Evolutionary conservation across 2,888 invertebrate species (phyloP).

Genomic region (Melolontha melolontha): DNA sequence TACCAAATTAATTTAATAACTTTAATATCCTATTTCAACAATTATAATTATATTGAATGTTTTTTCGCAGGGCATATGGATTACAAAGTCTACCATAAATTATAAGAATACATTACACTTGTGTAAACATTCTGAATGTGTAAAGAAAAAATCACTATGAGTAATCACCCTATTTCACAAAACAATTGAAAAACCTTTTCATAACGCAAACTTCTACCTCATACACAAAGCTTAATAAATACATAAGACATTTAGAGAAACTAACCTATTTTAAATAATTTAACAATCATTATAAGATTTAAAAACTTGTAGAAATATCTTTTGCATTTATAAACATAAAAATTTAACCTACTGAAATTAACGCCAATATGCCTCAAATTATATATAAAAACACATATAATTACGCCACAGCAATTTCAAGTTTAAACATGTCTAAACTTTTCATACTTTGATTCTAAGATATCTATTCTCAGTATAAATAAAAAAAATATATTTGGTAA

Average conservation of each 20-base stretch:
- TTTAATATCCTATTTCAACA: no score
- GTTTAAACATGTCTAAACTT: constrained; percentile 30
- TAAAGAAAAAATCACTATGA: background rate
- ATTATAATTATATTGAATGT: no score
- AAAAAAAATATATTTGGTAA: constrained; percentile 2
- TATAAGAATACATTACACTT: no score
- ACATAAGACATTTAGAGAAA: constrained; percentile 20
- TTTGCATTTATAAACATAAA: constrained; percentile 12
- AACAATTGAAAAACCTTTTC: constrained; percentile 7
- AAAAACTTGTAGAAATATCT: constrained; percentile 1
- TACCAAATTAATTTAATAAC: no score
- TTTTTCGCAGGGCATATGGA: background rate
- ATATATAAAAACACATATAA: constrained; percentile 1
- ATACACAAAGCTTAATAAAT: constrained; percentile 35
- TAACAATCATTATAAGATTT: background rate
- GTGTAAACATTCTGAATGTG: no score
- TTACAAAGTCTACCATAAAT: background rate
- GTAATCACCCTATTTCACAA: constrained; percentile 22
- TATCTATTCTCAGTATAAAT: background rate
- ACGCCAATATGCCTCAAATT: constrained; percentile 36
- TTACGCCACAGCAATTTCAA: constrained; percentile 23
- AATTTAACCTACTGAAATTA: constrained; percentile 5
- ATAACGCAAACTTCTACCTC: constrained; percentile 25
- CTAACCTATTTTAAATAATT: background rate
- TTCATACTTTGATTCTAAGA: constrained; percentile 1